Evolutionary conservation across 2,888 invertebrate genomes (phyloP), one percentile per base, ranked within the genome.

Genomic region (Chalcis sispes): DNA sequence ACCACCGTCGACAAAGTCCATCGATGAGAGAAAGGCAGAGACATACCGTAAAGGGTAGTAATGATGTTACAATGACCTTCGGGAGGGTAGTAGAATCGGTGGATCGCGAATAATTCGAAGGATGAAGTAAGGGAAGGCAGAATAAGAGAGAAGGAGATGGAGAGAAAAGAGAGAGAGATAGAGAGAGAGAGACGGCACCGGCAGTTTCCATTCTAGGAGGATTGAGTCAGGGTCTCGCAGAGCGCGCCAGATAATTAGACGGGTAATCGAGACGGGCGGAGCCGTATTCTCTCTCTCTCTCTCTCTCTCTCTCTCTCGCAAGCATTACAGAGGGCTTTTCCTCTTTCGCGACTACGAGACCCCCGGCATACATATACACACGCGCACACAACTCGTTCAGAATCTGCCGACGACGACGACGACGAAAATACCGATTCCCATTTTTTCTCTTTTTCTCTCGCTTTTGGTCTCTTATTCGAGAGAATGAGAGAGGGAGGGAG

Each of bases 51-150:
- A 85, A 86, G 85, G 85, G 84, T 84, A 82, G 84, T 87, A 87
- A 88, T 85, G 87, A 86, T 82, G 85, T 88, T 87, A 87, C 85
- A 88, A 88, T 87, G 86, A 86, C 84, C 85, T 85, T 80, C 81
- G 80, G 82, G 82, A 74, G 77, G 65, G 80, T 81, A 5, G 50
- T 32, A 29, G 23, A 13, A 27, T 36, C 79, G 82, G 72, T 73
- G 79, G 76, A 77, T 79, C 78, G 81, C 81, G 77, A 77, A 78
- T 81, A 80, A 81, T 81, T 81, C 79, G 79, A 77, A 69, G 81
- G 80, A 82, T 80, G 80, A 79, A 77, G 82, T 59, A 76, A 77
- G 83, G 40, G 32, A 42, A 4, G 40, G 59, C 25, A 50, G 74
- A 29, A 13, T 42, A 42, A 13, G 42, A 42, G 42, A 13, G 7